Evolutionary conservation across 2,888 invertebrate genomes (phyloP).

Genomic region (Agrochola circellaris): DNA sequence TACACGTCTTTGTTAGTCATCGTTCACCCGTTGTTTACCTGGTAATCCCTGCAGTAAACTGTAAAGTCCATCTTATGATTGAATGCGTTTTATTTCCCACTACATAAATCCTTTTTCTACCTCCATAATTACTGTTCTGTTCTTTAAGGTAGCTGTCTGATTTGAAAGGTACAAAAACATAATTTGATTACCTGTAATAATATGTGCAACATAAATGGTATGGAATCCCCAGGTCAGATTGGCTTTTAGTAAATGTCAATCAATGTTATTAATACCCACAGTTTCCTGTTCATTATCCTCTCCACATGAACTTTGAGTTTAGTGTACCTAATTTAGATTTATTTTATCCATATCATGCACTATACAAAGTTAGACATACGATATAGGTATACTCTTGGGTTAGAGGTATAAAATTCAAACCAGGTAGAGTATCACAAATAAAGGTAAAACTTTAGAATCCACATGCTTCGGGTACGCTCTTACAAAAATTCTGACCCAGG

Average conservation of each 20-base stretch:
- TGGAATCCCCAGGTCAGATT: constrained; percentile 12
- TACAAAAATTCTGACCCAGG: background rate
- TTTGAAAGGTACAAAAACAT: constrained; percentile 51
- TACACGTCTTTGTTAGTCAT: constrained; percentile 70
- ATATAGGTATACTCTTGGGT: background rate
- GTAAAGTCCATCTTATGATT: constrained; percentile 40
- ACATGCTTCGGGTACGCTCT: background rate
- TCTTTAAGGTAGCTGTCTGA: constrained; percentile 21
- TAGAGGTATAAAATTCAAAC: background rate
- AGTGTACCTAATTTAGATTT: background rate
- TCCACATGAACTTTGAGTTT: background rate
- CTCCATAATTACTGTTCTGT: constrained; percentile 30
- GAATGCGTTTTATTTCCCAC: constrained; percentile 19
- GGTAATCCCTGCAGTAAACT: constrained; percentile 42
- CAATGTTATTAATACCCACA: constrained; percentile 17
- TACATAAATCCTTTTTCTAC: constrained; percentile 8
- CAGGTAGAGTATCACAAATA: background rate
- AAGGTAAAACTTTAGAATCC: background rate
- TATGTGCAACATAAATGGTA: constrained; percentile 34
- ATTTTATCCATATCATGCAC: background rate
- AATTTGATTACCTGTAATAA: constrained; percentile 59
- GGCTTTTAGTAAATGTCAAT: constrained; percentile 39
- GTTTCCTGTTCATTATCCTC: constrained; percentile 33
- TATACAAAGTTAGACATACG: background rate
- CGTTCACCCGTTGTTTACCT: constrained; percentile 61